phyloP scores from a whole-genome alignment of 2,797 vertebrate species.

The Benthosema pterotum region DNA sequence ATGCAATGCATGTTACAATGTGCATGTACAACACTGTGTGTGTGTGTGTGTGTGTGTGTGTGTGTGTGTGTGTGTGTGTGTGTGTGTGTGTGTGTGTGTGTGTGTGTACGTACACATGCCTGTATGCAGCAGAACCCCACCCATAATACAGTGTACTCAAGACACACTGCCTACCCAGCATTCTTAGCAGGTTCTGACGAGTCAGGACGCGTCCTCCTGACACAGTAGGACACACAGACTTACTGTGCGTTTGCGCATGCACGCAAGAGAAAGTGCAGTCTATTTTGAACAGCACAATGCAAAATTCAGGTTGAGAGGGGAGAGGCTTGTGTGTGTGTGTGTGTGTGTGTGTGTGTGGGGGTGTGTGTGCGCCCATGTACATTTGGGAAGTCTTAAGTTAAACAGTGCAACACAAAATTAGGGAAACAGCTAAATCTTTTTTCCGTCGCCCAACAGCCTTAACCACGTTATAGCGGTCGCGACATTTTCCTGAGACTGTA shows the following conservation, averaged over 20 bases:
- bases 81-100: conserved; percentile 2
- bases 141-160: conserved; percentile 27
- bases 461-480: too few relatives aligned
- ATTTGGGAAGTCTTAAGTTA: too few relatives aligned
- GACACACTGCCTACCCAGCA: conserved; percentile 17
- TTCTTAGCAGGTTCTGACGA: not conserved
- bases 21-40: conserved; percentile 38
- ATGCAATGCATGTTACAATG: not conserved
- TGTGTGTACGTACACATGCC: not conserved
- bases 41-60: conserved; percentile 23
- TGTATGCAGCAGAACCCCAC: conserved; percentile 23
- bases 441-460: too few relatives aligned
- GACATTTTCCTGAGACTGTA: too few relatives aligned
- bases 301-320: too few relatives aligned
- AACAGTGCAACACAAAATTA: too few relatives aligned
- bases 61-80: conserved; percentile 29
- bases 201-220: not conserved
- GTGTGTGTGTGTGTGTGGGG: too few relatives aligned
- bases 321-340: too few relatives aligned
- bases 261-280: not conserved
- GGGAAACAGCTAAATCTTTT: too few relatives aligned
- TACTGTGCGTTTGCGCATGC: conserved; percentile 2
- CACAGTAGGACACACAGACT: not conserved
- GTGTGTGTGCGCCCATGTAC: too few relatives aligned
- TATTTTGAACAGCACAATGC: too few relatives aligned